Conservation (phyloP, 2,888 invertebrate genomes). For the Lepidochrysops patricia region DNA sequence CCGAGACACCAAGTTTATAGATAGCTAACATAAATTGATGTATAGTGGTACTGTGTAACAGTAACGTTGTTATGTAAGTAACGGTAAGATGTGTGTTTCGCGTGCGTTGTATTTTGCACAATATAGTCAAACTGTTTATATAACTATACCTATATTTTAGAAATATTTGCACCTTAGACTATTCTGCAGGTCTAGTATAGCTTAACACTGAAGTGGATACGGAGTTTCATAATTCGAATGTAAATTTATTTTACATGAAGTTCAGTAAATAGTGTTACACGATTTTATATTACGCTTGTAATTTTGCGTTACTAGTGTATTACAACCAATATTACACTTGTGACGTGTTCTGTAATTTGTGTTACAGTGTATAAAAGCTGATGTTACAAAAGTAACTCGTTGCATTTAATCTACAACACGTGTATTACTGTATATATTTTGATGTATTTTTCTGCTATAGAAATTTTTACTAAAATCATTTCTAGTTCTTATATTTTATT, state of each 20-base stretch:
- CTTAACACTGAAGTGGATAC: constrained; percentile 13
- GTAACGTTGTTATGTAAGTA: constrained; percentile 67
- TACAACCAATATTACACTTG: background rate
- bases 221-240: constrained; percentile 12
- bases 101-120: constrained; percentile 71
- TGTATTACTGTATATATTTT: background rate
- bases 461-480: background rate
- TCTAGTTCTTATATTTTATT: background rate
- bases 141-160: constrained; percentile 67
- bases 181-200: constrained; percentile 63
- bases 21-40: constrained; percentile 59
- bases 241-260: constrained; percentile 3
- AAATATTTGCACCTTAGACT: constrained; percentile 73
- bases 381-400: background rate
- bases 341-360: background rate
- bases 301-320: background rate
- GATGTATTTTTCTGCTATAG: background rate
- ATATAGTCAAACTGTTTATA: constrained; percentile 58
- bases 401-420: background rate
- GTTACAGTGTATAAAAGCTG: background rate
- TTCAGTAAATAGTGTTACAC: constrained; percentile 1
- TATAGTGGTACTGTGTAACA: constrained; percentile 70
- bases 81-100: constrained; percentile 52
- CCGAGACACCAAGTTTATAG: constrained; percentile 57
- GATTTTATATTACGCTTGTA: background rate